These are phyloP conservation scores for Spicauda simplicius DNA, from an alignment of 2,888 invertebrate genomes.

Conservation along the genomic window DNA sequence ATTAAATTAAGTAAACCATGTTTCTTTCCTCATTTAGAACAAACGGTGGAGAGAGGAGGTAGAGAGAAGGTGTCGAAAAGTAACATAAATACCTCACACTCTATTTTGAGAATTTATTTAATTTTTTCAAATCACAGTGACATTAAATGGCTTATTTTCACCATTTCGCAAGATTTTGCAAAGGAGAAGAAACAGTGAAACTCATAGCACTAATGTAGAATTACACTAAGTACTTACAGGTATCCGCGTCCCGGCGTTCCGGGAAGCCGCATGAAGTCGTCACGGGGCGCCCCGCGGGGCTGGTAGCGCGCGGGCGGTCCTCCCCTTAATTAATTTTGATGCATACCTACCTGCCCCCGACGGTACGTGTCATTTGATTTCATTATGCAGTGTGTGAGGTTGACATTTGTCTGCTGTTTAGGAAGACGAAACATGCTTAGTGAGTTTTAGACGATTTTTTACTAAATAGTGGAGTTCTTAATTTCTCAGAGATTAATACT, in stretches of 20 bases:
- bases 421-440: not conserved
- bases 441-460: too few relatives aligned
- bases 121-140: too few relatives aligned
- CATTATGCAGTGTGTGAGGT: constrained; percentile 26
- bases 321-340: constrained; percentile 80
- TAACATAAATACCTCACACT: too few relatives aligned
- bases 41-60: too few relatives aligned
- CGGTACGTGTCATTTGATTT: constrained; percentile 35
- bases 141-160: not conserved
- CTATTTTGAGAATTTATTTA: too few relatives aligned
- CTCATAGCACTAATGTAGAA: too few relatives aligned
- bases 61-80: too few relatives aligned
- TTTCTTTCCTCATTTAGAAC: too few relatives aligned
- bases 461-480: too few relatives aligned
- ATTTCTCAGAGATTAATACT: too few relatives aligned
- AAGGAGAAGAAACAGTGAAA: too few relatives aligned
- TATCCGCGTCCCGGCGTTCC: constrained; percentile 52
- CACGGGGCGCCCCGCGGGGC: constrained; percentile 65
- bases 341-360: constrained; percentile 57
- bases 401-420: constrained; percentile 25
- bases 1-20: too few relatives aligned
- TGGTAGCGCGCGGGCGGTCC: constrained; percentile 82
- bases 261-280: constrained; percentile 82
- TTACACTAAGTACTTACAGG: constrained; percentile 9
- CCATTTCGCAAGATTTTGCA: not conserved